Evolutionary conservation across 2,797 vertebrate genomes (phyloP).

Genomic region (Acanthiza pusilla): DNA sequence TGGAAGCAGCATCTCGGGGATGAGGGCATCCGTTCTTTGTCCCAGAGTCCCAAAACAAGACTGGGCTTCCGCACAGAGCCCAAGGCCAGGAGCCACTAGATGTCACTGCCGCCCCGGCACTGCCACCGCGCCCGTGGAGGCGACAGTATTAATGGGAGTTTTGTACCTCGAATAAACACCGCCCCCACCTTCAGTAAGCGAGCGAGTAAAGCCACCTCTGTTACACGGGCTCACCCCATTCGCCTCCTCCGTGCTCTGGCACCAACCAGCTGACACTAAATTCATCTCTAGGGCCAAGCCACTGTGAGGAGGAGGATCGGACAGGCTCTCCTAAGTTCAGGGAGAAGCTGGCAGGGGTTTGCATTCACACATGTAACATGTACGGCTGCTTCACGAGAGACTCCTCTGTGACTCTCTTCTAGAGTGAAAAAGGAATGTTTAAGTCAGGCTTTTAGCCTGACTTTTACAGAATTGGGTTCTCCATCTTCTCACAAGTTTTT

Average conservation of each 20-base stretch:
- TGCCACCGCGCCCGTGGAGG: neutral
- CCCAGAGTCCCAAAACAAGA: neutral
- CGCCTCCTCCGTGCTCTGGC: neutral
- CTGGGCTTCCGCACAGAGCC: neutral
- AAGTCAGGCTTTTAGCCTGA: neutral
- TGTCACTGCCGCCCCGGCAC: conserved; percentile 64
- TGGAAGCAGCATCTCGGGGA: neutral
- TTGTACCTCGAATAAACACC: neutral
- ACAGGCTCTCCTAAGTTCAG: fast-evolving
- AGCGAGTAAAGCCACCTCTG: neutral
- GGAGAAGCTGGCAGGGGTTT: neutral
- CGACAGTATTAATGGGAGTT: neutral
- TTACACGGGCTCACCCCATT: fast-evolving
- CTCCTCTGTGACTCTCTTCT: too few relatives aligned
- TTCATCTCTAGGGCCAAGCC: neutral
- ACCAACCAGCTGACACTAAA: too few relatives aligned
- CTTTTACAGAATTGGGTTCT: neutral
- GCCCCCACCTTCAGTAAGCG: neutral
- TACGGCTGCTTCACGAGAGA: neutral
- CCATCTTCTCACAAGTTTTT: neutral
- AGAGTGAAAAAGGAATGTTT: neutral
- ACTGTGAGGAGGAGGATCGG: neutral
- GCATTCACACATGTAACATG: fast-evolving
- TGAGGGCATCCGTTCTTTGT: fast-evolving
- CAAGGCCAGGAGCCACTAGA: conserved; percentile 66